A percentile compares a stretch with the other conserved stretches of the same genome.
These are phyloP conservation scores for Caenorhabditis inopinata DNA, from an alignment of 1,140 invertebrate species.

Conservation along the genomic window DNA sequence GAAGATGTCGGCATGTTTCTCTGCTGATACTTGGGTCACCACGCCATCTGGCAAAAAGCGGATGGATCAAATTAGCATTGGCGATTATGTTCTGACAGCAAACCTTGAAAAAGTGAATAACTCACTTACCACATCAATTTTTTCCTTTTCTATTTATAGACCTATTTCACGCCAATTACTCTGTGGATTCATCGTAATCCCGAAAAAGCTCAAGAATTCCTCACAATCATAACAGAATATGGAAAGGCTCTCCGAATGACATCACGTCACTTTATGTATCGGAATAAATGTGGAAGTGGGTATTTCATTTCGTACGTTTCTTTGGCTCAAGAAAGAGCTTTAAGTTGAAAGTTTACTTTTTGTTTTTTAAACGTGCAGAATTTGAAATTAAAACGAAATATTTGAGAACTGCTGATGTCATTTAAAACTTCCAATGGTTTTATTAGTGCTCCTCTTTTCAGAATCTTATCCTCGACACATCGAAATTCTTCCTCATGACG, in stretches of 20 bases:
- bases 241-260: conserved; percentile 40
- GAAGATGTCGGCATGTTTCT: conserved; percentile 12
- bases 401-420: not conserved
- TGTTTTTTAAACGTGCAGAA: not conserved
- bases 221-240: conserved; percentile 43
- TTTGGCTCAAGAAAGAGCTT: too few species aligned
- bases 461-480: conserved; percentile 26
- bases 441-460: not conserved
- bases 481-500: not conserved
- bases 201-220: conserved; percentile 21
- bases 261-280: conserved; percentile 32
- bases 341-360: too few species aligned
- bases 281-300: conserved; percentile 35
- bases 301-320: not conserved
- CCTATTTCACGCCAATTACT: conserved; percentile 36
- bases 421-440: not conserved
- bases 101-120: not conserved
- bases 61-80: conserved; percentile 29
- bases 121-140: not conserved
- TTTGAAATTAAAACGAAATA: not conserved
- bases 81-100: conserved; percentile 38
- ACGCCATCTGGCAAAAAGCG: conserved; percentile 36
- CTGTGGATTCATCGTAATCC: conserved; percentile 39
- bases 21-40: conserved; percentile 35
- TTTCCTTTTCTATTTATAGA: not conserved